phyloP scores from a whole-genome alignment of 2,113 vertebrate species.

The Mesitornis unicolor region DNA sequence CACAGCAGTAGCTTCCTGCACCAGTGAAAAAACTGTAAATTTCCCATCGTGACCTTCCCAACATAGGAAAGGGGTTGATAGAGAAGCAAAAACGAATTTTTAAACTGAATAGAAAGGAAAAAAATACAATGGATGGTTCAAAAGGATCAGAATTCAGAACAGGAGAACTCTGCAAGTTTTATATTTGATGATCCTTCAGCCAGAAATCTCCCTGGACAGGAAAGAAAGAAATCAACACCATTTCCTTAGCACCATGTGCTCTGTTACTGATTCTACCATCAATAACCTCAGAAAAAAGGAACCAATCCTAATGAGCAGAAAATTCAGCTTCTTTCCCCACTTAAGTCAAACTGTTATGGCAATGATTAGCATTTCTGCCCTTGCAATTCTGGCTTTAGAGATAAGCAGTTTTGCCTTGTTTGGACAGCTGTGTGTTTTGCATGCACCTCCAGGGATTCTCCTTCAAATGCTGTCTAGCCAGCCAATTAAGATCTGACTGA shows the following conservation, averaged over 20 bases:
- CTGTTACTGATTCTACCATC: neutral
- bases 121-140: neutral
- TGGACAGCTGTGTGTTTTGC: neutral
- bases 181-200: neutral
- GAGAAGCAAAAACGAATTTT: neutral
- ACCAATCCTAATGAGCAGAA: neutral
- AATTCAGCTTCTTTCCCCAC: neutral
- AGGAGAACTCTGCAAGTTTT: neutral
- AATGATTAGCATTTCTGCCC: neutral
- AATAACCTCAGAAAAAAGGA: neutral
- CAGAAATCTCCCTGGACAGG: neutral
- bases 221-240: neutral
- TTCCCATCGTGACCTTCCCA: neutral
- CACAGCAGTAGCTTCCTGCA: neutral
- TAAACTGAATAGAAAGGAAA: neutral
- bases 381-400: neutral
- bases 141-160: neutral
- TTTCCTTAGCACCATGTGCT: neutral
- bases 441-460: neutral
- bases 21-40: neutral
- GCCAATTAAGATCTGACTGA: neutral
- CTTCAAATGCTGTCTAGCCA: neutral
- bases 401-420: neutral
- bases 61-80: neutral
- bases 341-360: neutral